phyloP scores from a whole-genome alignment of 2,113 vertebrate species.

The Hippopotamus amphibius region DNA sequence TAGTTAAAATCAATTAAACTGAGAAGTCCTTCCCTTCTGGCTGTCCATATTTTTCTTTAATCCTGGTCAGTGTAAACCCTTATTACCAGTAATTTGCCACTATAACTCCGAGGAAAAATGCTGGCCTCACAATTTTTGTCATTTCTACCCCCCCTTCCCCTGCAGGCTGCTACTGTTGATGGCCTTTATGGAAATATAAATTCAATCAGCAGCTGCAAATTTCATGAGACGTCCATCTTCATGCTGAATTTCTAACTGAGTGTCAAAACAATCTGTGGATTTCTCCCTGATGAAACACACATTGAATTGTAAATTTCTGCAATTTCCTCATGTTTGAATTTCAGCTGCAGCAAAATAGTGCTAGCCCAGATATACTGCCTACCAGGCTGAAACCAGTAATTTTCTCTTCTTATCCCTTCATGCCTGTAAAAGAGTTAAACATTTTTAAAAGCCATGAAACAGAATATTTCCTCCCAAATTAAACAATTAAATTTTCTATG shows the following conservation, averaged over 20 bases:
- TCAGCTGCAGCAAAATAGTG: slow-evolving; percentile 85
- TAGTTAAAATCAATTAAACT: slow-evolving; percentile 88
- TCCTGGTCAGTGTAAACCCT: slow-evolving; percentile 85
- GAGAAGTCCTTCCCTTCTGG: slow-evolving; percentile 83
- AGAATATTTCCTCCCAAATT: not conserved
- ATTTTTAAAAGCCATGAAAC: slow-evolving; percentile 53
- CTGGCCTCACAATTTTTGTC: slow-evolving; percentile 88
- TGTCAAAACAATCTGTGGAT: slow-evolving; percentile 94
- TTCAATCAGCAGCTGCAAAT: slow-evolving; percentile 95
- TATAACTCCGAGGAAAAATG: slow-evolving; percentile 85
- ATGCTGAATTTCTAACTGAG: slow-evolving; percentile 92
- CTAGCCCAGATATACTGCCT: slow-evolving; percentile 75
- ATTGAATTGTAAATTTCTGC: slow-evolving; percentile 93
- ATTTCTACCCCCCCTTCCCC: slow-evolving; percentile 84
- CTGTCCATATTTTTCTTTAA: slow-evolving; percentile 86
- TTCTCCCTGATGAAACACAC: slow-evolving; percentile 90
- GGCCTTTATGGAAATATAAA: slow-evolving; percentile 96
- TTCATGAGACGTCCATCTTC: slow-evolving; percentile 93
- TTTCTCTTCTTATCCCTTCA: slow-evolving; percentile 73
- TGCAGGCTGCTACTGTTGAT: slow-evolving; percentile 92
- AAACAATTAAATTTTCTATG: slow-evolving; percentile 70
- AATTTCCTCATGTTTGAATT: slow-evolving; percentile 89
- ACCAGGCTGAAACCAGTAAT: slow-evolving; percentile 79
- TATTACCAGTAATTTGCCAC: slow-evolving; percentile 89
- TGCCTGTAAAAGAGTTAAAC: slow-evolving; percentile 82